Percentiles rank a stretch among this genome's conserved stretches.
Evolutionary conservation across 2,797 vertebrate genomes (phyloP).

Genomic region (Artibeus lituratus): DNA sequence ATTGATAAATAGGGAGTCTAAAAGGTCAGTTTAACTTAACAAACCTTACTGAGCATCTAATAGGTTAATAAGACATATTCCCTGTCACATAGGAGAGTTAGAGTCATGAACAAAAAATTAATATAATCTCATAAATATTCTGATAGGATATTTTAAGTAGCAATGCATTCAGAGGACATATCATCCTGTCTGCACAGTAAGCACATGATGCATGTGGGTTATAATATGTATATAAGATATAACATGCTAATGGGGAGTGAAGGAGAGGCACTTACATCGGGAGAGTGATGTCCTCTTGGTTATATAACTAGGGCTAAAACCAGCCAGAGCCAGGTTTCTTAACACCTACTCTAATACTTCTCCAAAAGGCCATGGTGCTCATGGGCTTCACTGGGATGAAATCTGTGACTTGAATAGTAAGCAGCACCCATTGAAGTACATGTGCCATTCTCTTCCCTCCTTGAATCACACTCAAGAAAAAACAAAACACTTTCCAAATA

Average conservation of each 20-base stretch:
- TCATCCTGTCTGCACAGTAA: not conserved
- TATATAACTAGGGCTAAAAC: not conserved
- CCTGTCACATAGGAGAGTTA: not conserved
- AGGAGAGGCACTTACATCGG: too few species aligned
- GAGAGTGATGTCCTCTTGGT: not conserved
- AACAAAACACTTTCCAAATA: conserved; percentile 33
- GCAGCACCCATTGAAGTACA: conserved; percentile 22
- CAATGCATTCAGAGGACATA: not conserved
- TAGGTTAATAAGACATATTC: not conserved
- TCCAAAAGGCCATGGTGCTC: not conserved
- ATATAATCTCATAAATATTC: not conserved
- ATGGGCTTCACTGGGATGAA: not conserved
- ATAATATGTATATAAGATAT: not conserved
- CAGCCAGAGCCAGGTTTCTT: not conserved
- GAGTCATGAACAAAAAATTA: not conserved
- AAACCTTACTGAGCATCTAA: not conserved
- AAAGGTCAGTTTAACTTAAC: not conserved
- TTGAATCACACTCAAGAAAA: not conserved
- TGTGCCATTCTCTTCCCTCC: conserved; percentile 17
- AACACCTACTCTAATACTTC: not conserved
- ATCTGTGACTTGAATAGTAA: not conserved
- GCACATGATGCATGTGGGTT: not conserved
- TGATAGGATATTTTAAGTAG: not conserved
- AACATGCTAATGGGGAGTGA: not conserved
- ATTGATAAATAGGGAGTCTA: not conserved